phyloP scores from a whole-genome alignment of 1,140 invertebrate species.

The Coptotermes formosanus region DNA sequence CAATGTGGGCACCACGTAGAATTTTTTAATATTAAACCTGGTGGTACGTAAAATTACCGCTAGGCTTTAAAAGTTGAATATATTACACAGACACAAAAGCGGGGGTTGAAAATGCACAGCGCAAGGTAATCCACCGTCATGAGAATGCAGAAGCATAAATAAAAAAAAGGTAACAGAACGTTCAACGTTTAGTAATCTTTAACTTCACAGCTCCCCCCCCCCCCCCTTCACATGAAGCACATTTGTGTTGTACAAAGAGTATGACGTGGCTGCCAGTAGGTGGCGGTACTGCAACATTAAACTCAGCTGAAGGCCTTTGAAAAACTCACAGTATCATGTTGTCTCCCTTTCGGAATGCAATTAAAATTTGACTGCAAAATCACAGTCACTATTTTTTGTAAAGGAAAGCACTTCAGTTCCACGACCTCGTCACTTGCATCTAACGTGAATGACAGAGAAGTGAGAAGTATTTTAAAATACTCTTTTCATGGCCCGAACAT shows the following conservation, averaged over 20 bases:
- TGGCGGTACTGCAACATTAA: background rate
- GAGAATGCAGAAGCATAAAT: too few species aligned
- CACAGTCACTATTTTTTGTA: background rate
- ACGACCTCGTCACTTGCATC: background rate
- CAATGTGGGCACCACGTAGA: too few species aligned
- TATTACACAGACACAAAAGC: too few species aligned
- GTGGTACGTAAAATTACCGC: too few species aligned
- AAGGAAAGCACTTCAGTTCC: background rate
- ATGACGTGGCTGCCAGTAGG: background rate
- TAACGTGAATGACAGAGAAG: background rate
- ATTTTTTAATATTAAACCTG: too few species aligned
- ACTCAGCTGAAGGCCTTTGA: background rate
- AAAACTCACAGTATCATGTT: background rate
- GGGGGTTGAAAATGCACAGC: too few species aligned
- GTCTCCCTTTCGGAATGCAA: conserved; percentile 7
- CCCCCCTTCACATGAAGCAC: background rate
- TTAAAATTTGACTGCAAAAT: conserved; percentile 6
- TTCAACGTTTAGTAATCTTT: background rate
- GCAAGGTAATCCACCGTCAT: too few species aligned
- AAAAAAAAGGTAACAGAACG: too few species aligned
- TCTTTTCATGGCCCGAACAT: background rate
- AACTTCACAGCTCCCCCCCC: background rate
- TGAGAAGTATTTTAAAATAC: background rate
- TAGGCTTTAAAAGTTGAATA: too few species aligned
- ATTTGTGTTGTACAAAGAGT: background rate